Conservation (phyloP, 2,797 vertebrate species). For the Takifugu rubripes region DNA sequence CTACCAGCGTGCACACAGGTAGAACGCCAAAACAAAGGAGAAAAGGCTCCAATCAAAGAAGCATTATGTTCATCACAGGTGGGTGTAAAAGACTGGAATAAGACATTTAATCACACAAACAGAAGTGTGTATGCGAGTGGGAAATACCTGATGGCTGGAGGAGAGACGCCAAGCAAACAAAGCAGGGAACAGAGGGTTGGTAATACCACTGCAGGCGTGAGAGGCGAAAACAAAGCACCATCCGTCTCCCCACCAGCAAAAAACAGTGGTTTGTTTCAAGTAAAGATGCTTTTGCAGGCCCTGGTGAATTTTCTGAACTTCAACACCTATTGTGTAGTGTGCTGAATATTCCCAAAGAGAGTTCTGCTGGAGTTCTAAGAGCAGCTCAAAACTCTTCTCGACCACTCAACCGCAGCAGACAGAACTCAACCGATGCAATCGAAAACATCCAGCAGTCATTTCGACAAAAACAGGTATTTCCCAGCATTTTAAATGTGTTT, state of each 20-base stretch:
- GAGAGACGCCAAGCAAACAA: conserved; percentile 26
- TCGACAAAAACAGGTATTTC: too few relatives aligned
- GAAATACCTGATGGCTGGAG: conserved; percentile 26
- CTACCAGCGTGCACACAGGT: conserved; percentile 48
- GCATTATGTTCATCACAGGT: conserved; percentile 22
- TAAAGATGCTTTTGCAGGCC: too few relatives aligned
- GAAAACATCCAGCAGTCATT: too few relatives aligned
- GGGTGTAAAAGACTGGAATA: conserved; percentile 25
- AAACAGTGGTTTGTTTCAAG: too few relatives aligned
- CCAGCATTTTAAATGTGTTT: too few relatives aligned
- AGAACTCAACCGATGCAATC: background rate
- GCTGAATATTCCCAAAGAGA: background rate
- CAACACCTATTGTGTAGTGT: too few relatives aligned
- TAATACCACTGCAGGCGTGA: conserved; percentile 17
- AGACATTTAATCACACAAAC: background rate
- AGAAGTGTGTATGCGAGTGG: conserved; percentile 10
- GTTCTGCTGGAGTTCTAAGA: background rate
- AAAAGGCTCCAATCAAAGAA: conserved; percentile 6
- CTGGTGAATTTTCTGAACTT: too few relatives aligned
- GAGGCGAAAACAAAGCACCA: conserved; percentile 20
- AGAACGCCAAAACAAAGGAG: conserved; percentile 25
- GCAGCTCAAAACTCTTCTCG: background rate
- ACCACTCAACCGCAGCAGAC: background rate
- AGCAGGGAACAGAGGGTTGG: conserved; percentile 19
- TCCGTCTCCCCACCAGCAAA: conserved; percentile 12